Percentiles rank a stretch among this genome's conserved stretches.
Conservation (phyloP, 2,888 invertebrate species). For the Gymnocheta viridis region DNA sequence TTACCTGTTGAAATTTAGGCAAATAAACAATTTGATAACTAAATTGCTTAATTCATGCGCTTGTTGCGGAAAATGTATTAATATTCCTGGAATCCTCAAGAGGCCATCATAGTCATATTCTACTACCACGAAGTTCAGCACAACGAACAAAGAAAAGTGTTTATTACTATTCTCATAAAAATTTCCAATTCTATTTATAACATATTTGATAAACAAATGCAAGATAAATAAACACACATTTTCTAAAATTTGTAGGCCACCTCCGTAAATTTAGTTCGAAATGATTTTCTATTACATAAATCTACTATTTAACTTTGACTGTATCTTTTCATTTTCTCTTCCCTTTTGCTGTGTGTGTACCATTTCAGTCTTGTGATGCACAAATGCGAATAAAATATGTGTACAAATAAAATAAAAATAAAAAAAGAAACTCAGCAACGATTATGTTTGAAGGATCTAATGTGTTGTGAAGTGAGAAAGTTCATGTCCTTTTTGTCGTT, state of each 20-base stretch:
- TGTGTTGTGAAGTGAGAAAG: slow-evolving; percentile 61
- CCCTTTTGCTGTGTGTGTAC: slow-evolving; percentile 1
- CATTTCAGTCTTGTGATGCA: slow-evolving; percentile 36
- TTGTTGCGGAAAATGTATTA: too few relatives aligned
- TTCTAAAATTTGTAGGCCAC: neutral
- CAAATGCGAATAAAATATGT: neutral
- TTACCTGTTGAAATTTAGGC: too few relatives aligned
- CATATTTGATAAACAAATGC: too few relatives aligned
- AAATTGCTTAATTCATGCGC: too few relatives aligned
- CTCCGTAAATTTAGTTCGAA: slow-evolving; percentile 5
- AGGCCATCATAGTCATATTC: too few relatives aligned
- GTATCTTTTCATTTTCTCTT: slow-evolving; percentile 41
- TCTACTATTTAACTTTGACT: slow-evolving; percentile 61
- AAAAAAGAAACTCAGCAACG: slow-evolving; percentile 34
- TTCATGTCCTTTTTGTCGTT: slow-evolving; percentile 55
- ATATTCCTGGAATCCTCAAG: too few relatives aligned
- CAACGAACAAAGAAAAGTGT: too few relatives aligned
- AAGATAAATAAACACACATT: too few relatives aligned
- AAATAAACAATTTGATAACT: too few relatives aligned
- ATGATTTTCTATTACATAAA: slow-evolving; percentile 48
- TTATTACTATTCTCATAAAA: too few relatives aligned
- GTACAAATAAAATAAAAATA: neutral
- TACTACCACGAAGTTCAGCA: too few relatives aligned
- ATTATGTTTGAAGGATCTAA: slow-evolving; percentile 71
- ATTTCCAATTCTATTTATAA: too few relatives aligned